Conservation (phyloP, 2,888 invertebrate species). For the Mesorhabditis spiculigera region DNA sequence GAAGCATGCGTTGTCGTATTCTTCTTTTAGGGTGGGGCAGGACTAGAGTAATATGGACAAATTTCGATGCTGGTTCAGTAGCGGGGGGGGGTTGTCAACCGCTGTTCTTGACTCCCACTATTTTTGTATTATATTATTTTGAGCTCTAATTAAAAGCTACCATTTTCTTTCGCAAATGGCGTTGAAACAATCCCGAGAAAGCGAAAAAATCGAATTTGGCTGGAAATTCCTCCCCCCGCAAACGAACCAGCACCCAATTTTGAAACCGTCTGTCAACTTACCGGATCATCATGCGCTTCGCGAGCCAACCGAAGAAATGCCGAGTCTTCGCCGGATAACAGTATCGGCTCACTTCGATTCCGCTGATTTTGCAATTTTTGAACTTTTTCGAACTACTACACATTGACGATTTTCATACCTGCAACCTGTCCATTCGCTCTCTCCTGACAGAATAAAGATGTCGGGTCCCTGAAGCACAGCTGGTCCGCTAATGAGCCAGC, state of each 20-base stretch:
- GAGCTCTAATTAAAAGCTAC: too few species aligned
- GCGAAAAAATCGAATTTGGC: too few species aligned
- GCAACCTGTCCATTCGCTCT: background rate
- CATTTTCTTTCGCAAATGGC: too few species aligned
- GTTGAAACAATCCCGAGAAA: too few species aligned
- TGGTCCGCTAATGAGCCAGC: slow-evolving; percentile 1
- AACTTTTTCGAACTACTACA: background rate
- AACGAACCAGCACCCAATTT: too few species aligned
- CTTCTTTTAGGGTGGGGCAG: slow-evolving; percentile 23
- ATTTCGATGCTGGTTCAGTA: background rate
- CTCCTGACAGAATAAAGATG: background rate
- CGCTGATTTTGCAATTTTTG: background rate
- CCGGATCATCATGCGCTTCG: slow-evolving; percentile 5
- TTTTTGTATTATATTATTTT: too few species aligned
- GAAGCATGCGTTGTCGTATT: slow-evolving; percentile 37
- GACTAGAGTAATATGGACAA: slow-evolving; percentile 11
- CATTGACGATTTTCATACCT: background rate
- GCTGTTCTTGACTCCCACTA: too few species aligned
- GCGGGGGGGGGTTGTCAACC: background rate
- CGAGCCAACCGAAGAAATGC: background rate
- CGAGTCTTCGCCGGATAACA: background rate
- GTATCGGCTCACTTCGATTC: too few species aligned
- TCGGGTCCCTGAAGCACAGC: background rate
- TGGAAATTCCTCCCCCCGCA: too few species aligned
- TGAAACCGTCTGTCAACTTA: background rate